Conservation (phyloP, 2,113 vertebrate species). For the pig (Sus scrofa) region DNA sequence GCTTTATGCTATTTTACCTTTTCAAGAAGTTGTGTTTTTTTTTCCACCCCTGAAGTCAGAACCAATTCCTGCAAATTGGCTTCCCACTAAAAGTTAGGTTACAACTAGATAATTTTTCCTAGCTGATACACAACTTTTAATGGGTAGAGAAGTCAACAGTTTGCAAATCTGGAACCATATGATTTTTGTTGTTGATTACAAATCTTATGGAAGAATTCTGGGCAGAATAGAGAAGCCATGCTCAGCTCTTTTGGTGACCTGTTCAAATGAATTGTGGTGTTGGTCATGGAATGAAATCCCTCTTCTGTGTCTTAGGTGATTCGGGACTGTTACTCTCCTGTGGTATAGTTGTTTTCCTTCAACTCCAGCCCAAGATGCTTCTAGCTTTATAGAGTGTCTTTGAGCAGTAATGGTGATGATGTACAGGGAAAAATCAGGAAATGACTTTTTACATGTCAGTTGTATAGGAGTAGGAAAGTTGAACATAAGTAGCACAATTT, state of each 20-base stretch:
- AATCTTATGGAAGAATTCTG: background rate
- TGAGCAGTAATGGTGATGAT: background rate
- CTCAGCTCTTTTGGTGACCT: background rate
- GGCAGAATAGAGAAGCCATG: background rate
- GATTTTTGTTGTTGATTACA: slow-evolving; percentile 36
- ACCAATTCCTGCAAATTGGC: slow-evolving; percentile 35
- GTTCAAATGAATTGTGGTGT: background rate
- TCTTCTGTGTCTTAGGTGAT: background rate
- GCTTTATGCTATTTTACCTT: slow-evolving; percentile 84
- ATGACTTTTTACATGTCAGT: background rate
- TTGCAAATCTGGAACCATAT: slow-evolving; percentile 37
- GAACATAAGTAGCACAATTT: background rate
- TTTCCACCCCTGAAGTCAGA: background rate
- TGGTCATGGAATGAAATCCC: slow-evolving; percentile 10
- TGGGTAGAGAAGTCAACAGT: background rate
- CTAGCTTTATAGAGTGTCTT: slow-evolving; percentile 1
- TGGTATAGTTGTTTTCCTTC: background rate
- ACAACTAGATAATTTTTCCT: slow-evolving; percentile 21
- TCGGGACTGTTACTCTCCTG: background rate
- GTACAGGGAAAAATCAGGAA: background rate
- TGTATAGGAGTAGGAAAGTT: background rate
- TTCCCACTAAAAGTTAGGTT: slow-evolving; percentile 51
- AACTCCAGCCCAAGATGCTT: no score
- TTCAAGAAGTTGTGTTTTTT: slow-evolving; percentile 78
- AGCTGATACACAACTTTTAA: background rate